Base-by-base conservation (phyloP, 1,140 invertebrate genomes). In the Saccostrea cuccullata region DNA sequence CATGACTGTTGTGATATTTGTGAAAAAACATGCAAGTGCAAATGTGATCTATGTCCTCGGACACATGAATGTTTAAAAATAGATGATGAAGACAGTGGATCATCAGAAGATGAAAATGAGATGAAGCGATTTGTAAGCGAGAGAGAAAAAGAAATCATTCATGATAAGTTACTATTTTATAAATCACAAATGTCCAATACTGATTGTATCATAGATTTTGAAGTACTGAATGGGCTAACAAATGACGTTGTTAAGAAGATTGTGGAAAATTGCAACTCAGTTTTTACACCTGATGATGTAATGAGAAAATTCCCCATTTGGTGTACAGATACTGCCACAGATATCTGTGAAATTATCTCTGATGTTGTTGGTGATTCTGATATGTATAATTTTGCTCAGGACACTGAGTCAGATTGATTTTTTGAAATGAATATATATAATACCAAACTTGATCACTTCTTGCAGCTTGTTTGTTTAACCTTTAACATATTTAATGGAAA, bases 1-100 rank as follows among this genome's bases (percentile, higher is more conserved):
- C 87, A 88, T 67, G 30, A 64, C 15, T 90, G 89, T 56, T 90
- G 84, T 88, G 73, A 90, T 73, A n/a, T 88, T 13, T 90, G 89
- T 86, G 82, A 86, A 70, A 55, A 86, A 67, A 70, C 55, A 6
- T 88, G 89, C 82, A 47, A 90, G 13, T 90, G 86, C 83, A 84
- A 56, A 67, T 23, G 20, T 17, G 11, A 15, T 55, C 64, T 55
- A 13, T 89, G 88, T 67, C 88, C 84, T 77, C 17, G 40, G 77
- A 36, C 67, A 23, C 84, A 86, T 82, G 20, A 11, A 56, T 47
- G 55, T 36, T 60, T 87, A 40, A 17, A n/a, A 67, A 67, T n/a
- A 9, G 30, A 40, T 20, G 55, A 84, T 11, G n/a, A 86, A 86
- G 77, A 89, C 55, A 47, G 87, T 55, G 23, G 86, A 56, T 30